Base-by-base conservation (phyloP, 2,113 vertebrate genomes). In the Balaeniceps rex region DNA sequence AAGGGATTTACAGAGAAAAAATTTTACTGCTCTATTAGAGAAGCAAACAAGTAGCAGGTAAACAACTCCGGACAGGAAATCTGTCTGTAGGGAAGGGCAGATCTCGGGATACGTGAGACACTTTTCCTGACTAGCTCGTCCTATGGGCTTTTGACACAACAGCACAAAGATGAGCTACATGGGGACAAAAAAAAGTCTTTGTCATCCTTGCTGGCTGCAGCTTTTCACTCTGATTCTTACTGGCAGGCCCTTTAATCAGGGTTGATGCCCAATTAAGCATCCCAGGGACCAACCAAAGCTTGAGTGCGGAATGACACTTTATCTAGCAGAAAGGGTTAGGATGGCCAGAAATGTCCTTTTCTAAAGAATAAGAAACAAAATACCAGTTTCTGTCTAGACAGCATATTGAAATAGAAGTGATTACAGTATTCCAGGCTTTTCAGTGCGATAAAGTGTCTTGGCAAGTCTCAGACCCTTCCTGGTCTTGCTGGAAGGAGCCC, bases 11-110 rank as follows among this genome's bases (percentile, higher is more conserved):
- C 4, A 42, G 69, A 31, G 51, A 31, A 70, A 42, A 61, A 57
- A 10, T 10, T 28, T 29, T 65, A 29, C 40, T 26, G 19, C 42
- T 79, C 14, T 69, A 34, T 52, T 42, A 64, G 26, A 69, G 83
- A 69, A 90, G 78, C 60, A 83, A 95, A 74, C 77, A 87, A 29
- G 83, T 40, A 87, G 87, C 61, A 83, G 66, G 61, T 66, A 84
- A 95, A 88, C 79, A 93, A 19, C n/a, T 71, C 28, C 26, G 18
- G 68, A 7, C 15, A 60, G 91, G 87, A 88, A 71, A 90, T 49
- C 31, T 78, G 47, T 54, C 57, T 38, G 47, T 82, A 77, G 86
- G 58, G 64, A 83, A 93, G 61, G 87, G 68, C 68, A 81, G 79
- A 64, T 75, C 55, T 76, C 4, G 1, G 55, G 57, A 9, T 44